Conservation (phyloP, 2,888 invertebrate genomes). For the Trissoscelio sp. region DNA sequence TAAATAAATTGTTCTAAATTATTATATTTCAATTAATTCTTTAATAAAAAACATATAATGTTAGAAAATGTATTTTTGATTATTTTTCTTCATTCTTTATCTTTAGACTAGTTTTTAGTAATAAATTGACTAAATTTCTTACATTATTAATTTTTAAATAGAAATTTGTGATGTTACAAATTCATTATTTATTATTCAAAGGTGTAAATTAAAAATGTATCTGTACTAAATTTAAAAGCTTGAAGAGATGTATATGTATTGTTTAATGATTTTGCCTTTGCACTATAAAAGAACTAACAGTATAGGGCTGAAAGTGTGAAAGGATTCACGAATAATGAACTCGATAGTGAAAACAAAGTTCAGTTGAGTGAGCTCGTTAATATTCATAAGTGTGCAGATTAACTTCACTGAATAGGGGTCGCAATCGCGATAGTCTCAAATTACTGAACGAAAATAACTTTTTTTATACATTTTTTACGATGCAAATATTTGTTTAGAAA, state of each 20-base stretch:
- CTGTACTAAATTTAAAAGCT: slow-evolving; percentile 7
- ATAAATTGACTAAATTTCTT: no score
- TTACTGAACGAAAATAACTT: slow-evolving; percentile 16
- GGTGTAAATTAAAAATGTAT: not conserved
- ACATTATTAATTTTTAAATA: not conserved
- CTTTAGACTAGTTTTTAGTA: no score
- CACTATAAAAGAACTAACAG: slow-evolving; percentile 25
- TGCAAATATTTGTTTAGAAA: no score
- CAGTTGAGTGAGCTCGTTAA: slow-evolving; percentile 55
- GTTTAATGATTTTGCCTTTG: slow-evolving; percentile 8
- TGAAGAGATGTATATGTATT: not conserved
- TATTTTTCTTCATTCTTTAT: no score
- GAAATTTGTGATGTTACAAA: no score
- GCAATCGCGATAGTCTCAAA: slow-evolving; percentile 34
- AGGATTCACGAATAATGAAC: slow-evolving; percentile 56
- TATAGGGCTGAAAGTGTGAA: slow-evolving; percentile 47
- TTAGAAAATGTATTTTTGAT: no score
- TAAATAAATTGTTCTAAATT: no score
- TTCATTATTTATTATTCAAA: not conserved
- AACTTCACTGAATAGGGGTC: slow-evolving; percentile 41
- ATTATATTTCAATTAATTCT: no score
- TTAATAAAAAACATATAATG: no score
- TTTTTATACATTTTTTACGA: no score
- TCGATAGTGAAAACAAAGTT: slow-evolving; percentile 63
- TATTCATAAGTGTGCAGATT: slow-evolving; percentile 60